Conservation (phyloP, 2,888 invertebrate species). For the Plagodis dolabraria region DNA sequence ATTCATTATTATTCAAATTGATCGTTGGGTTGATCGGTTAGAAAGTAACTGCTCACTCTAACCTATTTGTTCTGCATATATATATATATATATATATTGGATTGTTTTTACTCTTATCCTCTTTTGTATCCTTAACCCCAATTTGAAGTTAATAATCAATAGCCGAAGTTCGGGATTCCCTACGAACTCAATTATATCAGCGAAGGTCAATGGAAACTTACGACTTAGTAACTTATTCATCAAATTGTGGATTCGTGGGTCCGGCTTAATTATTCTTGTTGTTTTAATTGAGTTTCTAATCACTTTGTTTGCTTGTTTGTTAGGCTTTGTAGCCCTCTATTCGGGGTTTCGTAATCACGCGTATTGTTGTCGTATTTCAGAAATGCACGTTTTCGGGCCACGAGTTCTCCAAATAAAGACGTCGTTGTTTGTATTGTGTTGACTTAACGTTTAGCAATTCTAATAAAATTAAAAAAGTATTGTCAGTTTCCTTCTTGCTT, state of each 20-base stretch:
- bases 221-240: constrained; percentile 56
- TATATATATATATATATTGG: too few species aligned
- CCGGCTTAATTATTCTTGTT: constrained; percentile 51
- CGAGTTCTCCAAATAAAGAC: not conserved
- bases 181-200: constrained; percentile 56
- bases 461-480: too few species aligned
- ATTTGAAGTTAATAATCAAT: constrained; percentile 55
- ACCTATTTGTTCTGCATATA: too few species aligned
- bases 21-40: too few species aligned
- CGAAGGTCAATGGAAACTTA: constrained; percentile 52
- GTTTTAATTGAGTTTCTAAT: constrained; percentile 43
- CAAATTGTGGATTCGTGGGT: constrained; percentile 45
- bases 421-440: too few species aligned
- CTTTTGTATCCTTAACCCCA: constrained; percentile 34
- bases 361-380: constrained; percentile 5
- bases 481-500: not conserved
- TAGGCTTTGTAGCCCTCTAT: constrained; percentile 17
- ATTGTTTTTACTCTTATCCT: constrained; percentile 21
- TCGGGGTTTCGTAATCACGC: constrained; percentile 14
- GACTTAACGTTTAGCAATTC: too few species aligned
- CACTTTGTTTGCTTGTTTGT: constrained; percentile 28
- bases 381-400: constrained; percentile 6
- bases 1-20: too few species aligned
- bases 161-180: constrained; percentile 52
- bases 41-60: too few species aligned